Evolutionary conservation across 2,888 invertebrate genomes (phyloP).

Genomic region (Caenorhabditis auriculariae): DNA sequence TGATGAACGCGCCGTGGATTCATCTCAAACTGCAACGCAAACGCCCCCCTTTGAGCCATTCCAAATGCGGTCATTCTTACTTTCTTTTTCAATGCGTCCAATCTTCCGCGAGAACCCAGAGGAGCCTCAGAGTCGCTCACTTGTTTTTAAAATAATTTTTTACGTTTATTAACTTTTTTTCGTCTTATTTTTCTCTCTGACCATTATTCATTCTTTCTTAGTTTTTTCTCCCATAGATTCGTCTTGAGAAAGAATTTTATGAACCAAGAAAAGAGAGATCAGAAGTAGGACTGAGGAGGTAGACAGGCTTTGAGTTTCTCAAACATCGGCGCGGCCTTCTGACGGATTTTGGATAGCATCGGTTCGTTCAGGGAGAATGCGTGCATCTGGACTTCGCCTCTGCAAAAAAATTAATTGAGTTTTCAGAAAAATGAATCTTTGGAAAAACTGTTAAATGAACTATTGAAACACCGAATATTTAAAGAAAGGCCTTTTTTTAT

Average conservation of each 20-base stretch:
- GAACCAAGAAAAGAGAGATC: too few relatives aligned
- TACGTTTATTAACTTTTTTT: neutral
- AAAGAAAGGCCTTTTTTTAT: too few relatives aligned
- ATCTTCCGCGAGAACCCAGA: too few relatives aligned
- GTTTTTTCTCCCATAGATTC: neutral
- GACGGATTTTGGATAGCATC: constrained; percentile 25
- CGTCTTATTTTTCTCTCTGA: neutral
- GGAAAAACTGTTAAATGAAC: neutral
- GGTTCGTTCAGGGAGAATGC: constrained; percentile 32
- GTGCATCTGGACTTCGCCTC: constrained; percentile 28
- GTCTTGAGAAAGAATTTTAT: too few relatives aligned
- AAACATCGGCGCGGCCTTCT: constrained; percentile 20
- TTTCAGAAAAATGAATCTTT: neutral
- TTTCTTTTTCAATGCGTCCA: too few relatives aligned
- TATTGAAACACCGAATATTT: too few relatives aligned
- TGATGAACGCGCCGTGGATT: too few relatives aligned
- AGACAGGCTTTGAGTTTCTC: constrained; percentile 27
- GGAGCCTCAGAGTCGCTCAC: too few relatives aligned
- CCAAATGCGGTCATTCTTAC: too few relatives aligned
- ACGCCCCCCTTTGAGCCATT: too few relatives aligned
- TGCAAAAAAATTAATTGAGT: constrained; percentile 10
- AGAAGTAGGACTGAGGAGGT: constrained; percentile 6
- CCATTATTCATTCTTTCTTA: neutral
- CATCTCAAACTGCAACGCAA: too few relatives aligned
- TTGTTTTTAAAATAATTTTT: too few relatives aligned